Base-by-base conservation (phyloP, 1,140 invertebrate genomes). In the Cheumatopsyche charites region DNA sequence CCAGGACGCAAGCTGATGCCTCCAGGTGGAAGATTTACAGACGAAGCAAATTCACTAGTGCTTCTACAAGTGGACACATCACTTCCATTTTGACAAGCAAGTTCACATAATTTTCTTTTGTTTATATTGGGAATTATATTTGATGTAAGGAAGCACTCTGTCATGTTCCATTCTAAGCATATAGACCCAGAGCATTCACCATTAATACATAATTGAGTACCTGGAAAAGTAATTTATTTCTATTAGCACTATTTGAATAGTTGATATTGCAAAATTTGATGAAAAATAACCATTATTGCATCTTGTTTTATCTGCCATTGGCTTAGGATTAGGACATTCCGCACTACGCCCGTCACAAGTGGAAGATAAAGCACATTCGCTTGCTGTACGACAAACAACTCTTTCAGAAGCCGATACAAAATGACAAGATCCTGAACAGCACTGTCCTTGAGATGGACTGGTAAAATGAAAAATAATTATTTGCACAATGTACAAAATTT, bases 141-240 rank as follows among this genome's bases (percentile, higher is more conserved):
- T 55, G 94, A 94, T 1, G 94, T 96, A n/a, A 98, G 87, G 84
- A 98, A 99, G 80, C 98, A 99, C 79, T 98, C 96, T 47, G 92
- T 91, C 83, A 98, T 89, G 78, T 93, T 92, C 90, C 96, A 97
- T 78, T 94, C 92, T 66, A 96, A 86, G 82, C 98, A 99, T 73
- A 99, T 97, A 0, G 96, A 98, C 26, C 95, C 96, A 29, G 90
- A 90, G 81, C 98, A 99, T 76, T 97, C 94, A 25, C 97, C 98
- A 41, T 89, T 90, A 75, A 94, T 92, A 81, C 97, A 99, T n/a
- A 98, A 84, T 82, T 94, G 88, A 13, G 89, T 91, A 75, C 86
- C 83, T 84, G 78, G 69, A 75, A 75, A n/a, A n/a, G n/a, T n/a
- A n/a, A n/a, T 6, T 19, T 6, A 55, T 55, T 43, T 43, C 7